Conservation (phyloP, 2,797 vertebrate species). For the Pteropus rufus region DNA sequence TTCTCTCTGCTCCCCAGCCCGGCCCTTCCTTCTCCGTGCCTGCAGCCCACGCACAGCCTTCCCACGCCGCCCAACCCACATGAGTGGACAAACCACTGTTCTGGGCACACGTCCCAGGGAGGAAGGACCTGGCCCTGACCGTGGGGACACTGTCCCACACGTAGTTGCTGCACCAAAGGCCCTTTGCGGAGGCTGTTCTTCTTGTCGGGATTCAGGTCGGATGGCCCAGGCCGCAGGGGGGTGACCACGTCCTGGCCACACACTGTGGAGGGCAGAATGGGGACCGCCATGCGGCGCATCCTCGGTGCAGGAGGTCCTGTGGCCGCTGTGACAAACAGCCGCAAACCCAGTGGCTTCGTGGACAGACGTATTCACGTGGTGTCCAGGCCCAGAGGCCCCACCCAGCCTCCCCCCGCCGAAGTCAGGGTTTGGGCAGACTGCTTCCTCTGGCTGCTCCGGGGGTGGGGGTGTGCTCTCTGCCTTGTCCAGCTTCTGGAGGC, state of each 20-base stretch:
- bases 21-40: not conserved
- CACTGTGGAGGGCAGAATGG: rapidly evolving
- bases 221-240: not conserved
- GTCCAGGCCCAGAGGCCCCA: not conserved
- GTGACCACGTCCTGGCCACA: rapidly evolving
- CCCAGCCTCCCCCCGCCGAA: not conserved
- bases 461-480: too few species aligned
- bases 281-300: rapidly evolving
- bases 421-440: rapidly evolving
- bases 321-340: rapidly evolving
- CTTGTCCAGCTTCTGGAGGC: not conserved
- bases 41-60: not conserved
- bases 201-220: not conserved
- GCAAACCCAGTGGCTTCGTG: not conserved
- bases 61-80: not conserved
- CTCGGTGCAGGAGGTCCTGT: not conserved
- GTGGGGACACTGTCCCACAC: rapidly evolving
- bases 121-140: too few species aligned
- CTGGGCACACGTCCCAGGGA: rapidly evolving
- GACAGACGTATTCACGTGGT: rapidly evolving
- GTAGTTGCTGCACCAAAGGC: rapidly evolving
- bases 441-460: not conserved
- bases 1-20: not conserved
- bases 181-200: rapidly evolving
- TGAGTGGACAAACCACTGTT: rapidly evolving